A percentile compares a stretch with the other conserved stretches of the same genome.
phyloP scores from a whole-genome alignment of 2,888 invertebrate species.

The Sarcophaga rosellei region DNA sequence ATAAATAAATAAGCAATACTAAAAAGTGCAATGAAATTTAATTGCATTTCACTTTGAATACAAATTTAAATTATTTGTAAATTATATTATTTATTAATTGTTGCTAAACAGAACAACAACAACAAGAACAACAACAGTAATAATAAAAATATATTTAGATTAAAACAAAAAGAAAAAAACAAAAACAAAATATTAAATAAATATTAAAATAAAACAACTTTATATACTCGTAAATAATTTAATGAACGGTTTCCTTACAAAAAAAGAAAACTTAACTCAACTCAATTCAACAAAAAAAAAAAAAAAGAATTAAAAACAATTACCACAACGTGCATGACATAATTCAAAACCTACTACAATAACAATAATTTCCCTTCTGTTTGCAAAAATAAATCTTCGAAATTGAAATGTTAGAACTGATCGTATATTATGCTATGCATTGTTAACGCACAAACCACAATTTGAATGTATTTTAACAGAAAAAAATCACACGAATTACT shows the following conservation, averaged over 20 bases:
- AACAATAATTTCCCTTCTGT: too few relatives aligned
- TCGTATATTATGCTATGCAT: too few relatives aligned
- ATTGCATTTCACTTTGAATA: slow-evolving; percentile 43
- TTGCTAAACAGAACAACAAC: slow-evolving; percentile 15
- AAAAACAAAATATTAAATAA: neutral
- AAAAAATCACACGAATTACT: too few relatives aligned
- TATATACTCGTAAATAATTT: slow-evolving; percentile 5
- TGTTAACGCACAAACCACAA: too few relatives aligned
- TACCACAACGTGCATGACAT: neutral
- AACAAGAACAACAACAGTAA: too few relatives aligned
- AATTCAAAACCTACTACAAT: too few relatives aligned
- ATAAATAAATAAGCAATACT: slow-evolving; percentile 66
- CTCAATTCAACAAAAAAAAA: neutral
- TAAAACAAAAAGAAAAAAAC: neutral
- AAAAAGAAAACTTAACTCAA: slow-evolving; percentile 47
- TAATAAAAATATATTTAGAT: too few relatives aligned
- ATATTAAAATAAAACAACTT: neutral
- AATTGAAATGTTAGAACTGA: too few relatives aligned
- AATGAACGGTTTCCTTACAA: slow-evolving; percentile 50
- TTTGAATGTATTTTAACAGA: too few relatives aligned
- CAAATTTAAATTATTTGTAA: neutral
- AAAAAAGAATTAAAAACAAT: neutral
- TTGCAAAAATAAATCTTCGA: too few relatives aligned
- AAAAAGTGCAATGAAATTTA: slow-evolving; percentile 54
- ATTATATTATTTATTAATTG: slow-evolving; percentile 33